A percentile compares a stretch with the other conserved stretches of the same genome.
Evolutionary conservation across 2,797 vertebrate genomes (phyloP).

Genomic region (Acipenser oxyrinchus): DNA sequence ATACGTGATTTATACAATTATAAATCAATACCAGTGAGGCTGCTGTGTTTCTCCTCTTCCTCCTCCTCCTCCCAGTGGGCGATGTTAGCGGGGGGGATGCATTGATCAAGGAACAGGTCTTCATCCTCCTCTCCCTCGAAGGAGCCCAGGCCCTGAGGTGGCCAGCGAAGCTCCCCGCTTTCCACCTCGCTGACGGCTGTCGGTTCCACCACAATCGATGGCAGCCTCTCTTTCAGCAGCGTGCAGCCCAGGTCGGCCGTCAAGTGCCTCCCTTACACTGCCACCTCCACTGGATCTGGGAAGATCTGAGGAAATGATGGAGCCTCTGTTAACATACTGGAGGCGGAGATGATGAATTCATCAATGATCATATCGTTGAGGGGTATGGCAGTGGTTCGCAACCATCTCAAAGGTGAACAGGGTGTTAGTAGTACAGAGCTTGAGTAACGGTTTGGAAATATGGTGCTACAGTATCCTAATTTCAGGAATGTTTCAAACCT

Average conservation of each 20-base stretch:
- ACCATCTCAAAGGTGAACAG: background rate
- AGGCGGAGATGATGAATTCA: background rate
- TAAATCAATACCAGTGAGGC: too few relatives aligned
- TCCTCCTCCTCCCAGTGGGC: constrained; percentile 62
- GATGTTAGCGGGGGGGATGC: constrained; percentile 62
- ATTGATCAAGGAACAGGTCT: constrained; percentile 64
- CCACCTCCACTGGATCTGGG: constrained; percentile 55
- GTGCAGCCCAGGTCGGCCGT: constrained; percentile 27
- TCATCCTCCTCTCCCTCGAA: constrained; percentile 50
- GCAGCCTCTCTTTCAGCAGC: constrained; percentile 56
- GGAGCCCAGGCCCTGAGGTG: constrained; percentile 51
- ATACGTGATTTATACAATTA: too few relatives aligned
- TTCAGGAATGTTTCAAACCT: too few relatives aligned
- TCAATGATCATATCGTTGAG: background rate
- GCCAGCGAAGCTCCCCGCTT: constrained; percentile 73
- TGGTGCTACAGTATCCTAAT: too few relatives aligned
- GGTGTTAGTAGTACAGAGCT: background rate
- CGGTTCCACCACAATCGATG: constrained; percentile 72
- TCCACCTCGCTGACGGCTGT: constrained; percentile 69
- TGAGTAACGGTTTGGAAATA: background rate
- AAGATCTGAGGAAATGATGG: constrained; percentile 54
- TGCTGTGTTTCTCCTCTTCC: constrained; percentile 37
- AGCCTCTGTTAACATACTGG: background rate
- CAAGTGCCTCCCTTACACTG: constrained; percentile 34
- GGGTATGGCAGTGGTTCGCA: background rate